Conservation (phyloP, 30 jellyfish, hydroid and myxozoan species). For the Aurelia sp. region DNA sequence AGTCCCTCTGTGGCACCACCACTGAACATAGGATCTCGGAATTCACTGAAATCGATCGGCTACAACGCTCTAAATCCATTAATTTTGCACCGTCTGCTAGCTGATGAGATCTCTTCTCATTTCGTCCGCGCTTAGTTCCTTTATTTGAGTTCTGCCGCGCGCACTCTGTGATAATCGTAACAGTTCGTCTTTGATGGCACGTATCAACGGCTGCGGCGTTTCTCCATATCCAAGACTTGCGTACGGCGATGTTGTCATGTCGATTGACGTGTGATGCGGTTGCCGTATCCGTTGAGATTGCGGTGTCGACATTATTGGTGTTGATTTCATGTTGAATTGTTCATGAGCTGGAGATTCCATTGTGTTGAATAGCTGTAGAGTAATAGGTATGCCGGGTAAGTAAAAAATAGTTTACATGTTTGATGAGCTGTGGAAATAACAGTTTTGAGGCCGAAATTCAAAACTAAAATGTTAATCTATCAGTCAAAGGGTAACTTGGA, state of each 20-base stretch:
- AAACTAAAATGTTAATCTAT: too few relatives aligned
- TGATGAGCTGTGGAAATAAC: too few relatives aligned
- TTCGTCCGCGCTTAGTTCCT: slow-evolving; percentile 53
- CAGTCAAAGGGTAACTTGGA: too few relatives aligned
- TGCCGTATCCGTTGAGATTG: slow-evolving; percentile 4
- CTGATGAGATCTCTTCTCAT: not conserved
- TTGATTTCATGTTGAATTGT: slow-evolving; percentile 7
- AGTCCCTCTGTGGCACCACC: too few relatives aligned
- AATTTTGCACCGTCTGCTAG: not conserved
- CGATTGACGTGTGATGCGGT: slow-evolving; percentile 81
- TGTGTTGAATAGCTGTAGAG: slow-evolving; percentile 50
- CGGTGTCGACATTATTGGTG: slow-evolving; percentile 31
- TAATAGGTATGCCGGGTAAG: too few relatives aligned
- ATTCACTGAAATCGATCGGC: not conserved
- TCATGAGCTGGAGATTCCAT: slow-evolving; percentile 54
- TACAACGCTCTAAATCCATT: not conserved
- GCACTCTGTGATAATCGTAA: slow-evolving; percentile 77
- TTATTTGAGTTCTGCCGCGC: slow-evolving; percentile 69
- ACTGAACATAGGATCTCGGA: too few relatives aligned
- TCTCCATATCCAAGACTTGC: slow-evolving; percentile 34
- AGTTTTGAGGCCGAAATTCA: too few relatives aligned
- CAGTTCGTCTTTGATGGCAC: slow-evolving; percentile 95
- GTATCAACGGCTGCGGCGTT: slow-evolving; percentile 91
- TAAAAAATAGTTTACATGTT: too few relatives aligned
- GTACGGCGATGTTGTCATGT: slow-evolving; percentile 60